Base-by-base conservation (phyloP, 2,113 vertebrate species). In the Dasypus novemcinctus region DNA sequence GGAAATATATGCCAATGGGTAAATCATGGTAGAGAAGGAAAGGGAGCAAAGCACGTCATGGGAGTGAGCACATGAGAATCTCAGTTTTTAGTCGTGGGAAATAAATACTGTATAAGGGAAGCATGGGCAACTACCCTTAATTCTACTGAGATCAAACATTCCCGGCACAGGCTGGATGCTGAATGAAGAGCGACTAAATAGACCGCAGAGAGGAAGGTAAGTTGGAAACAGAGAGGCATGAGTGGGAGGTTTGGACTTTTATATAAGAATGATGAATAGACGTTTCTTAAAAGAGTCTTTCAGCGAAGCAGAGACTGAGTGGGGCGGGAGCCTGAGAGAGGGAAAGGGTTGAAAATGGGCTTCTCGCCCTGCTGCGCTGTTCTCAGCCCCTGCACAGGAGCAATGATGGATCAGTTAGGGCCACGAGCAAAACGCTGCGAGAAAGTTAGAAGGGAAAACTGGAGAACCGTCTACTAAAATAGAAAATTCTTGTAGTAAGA, bases 311-410 rank as follows among this genome's bases (percentile, higher is more conserved):
- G 75, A 23, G 17, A n/a, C 29, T 0, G 31, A 43, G 14, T 10
- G 29, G 1, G 5, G 12, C 4, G 27, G 1, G 27, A 0, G 1
- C 7, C n/a, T 13, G 54, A 57, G n/a, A 25, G 59, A 46, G 5
- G 1, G 5, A 9, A 4, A 1, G 5, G 0, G 36, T 1, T 6
- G 52, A 12, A 2, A 6, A 8, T 0, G 9, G 27, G 23, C 2
- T 63, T n/a, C 76, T 33, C 1, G 20, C 2, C 27, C n/a, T 29
- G n/a, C 5, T 27, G 0, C 4, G 59, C 7, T 27, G 8, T 31
- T 38, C 27, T 3, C 4, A 46, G 21, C 41, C 20, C 9, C 43
- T 54, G 2, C 13, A 17, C 21, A 31, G 25, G 52, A 5, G 31
- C 38, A 2, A 63, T 20, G 1, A 76, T 10, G 61, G 46, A 23